phyloP scores from a whole-genome alignment of 2,888 invertebrate genomes.

The Azorinus chamasolen region DNA sequence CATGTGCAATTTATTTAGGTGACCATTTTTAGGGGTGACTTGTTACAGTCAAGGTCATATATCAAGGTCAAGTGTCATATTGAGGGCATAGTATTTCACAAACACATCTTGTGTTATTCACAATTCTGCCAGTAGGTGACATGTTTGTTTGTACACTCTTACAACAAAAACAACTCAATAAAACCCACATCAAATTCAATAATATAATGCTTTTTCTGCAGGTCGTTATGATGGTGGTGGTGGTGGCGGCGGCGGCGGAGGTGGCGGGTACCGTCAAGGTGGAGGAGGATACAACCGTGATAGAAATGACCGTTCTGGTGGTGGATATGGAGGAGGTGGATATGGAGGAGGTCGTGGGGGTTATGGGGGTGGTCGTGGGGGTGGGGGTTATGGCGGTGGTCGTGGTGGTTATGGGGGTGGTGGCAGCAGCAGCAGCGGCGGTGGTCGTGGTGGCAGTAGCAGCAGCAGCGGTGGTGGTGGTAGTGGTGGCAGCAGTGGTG shows the following conservation, averaged over 20 bases:
- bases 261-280: background rate
- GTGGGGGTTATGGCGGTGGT: conserved; percentile 8
- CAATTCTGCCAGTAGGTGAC: too few species aligned
- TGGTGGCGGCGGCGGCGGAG: conserved; percentile 19
- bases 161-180: too few species aligned
- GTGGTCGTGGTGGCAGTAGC: background rate
- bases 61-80: background rate
- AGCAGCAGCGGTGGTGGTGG: conserved; percentile 14
- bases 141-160: too few species aligned
- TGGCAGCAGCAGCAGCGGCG: conserved; percentile 7
- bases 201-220: background rate
- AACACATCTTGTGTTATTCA: too few species aligned
- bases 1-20: too few species aligned
- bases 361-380: conserved; percentile 21
- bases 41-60: background rate
- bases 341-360: conserved; percentile 14
- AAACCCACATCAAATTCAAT: too few species aligned
- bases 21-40: too few species aligned
- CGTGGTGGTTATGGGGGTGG: conserved; percentile 2
- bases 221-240: conserved; percentile 11
- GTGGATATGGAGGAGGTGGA: conserved; percentile 5
- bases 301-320: background rate
- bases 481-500: conserved; percentile 44
- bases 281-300: background rate
- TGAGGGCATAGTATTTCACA: background rate